Base-by-base conservation (phyloP, 2,888 invertebrate genomes). In the Elysia crispata region DNA sequence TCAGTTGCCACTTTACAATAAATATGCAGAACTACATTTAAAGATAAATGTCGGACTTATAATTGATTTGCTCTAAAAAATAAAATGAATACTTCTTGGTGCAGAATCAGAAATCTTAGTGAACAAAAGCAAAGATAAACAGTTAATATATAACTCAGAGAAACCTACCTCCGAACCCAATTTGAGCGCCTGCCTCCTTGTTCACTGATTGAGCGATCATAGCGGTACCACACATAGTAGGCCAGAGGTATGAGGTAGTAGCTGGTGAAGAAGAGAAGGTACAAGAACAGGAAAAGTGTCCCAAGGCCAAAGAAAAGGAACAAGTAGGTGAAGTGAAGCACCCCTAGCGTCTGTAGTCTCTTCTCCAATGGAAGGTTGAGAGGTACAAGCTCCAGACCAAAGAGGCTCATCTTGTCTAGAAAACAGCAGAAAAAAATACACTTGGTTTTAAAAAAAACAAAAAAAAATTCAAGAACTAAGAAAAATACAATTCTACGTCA, bases 311-410 rank as follows among this genome's bases (percentile, higher is more conserved):
- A 86, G 79, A 93, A 91, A 41, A 94, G 86, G 86, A 96, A 94
- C 33, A 94, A 92, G 78, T 94, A 92, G 83, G 97, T 95, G 95
- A 96, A 97, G 72, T 94, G 93, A 49, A 93, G 87, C 0, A 95
- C 96, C 0, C 95, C 95, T 13, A 97, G 90, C 6, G 97, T 98
- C 92, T 98, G 96, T 18, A 97, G 93, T 3, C 98, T 94, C 20
- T 98, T 94, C 23, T 94, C 93, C 79, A 95, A 89, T 0, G 98
- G 97, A 13, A 97, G 94, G 85, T 94, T 93, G 54, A 95, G 89
- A 0, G 98, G 98, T 0, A 97, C 98, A 93, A 97, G 97, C 92
- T 97, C 94, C 85, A 98, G 94, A 30, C 96, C 97, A 1, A 91
- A 79, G 20, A 90, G 77, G 83, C 88, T 90, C 84, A 85, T 85